Base-by-base conservation (phyloP, 2,113 vertebrate genomes). In the Aspidoscelis tigris region DNA sequence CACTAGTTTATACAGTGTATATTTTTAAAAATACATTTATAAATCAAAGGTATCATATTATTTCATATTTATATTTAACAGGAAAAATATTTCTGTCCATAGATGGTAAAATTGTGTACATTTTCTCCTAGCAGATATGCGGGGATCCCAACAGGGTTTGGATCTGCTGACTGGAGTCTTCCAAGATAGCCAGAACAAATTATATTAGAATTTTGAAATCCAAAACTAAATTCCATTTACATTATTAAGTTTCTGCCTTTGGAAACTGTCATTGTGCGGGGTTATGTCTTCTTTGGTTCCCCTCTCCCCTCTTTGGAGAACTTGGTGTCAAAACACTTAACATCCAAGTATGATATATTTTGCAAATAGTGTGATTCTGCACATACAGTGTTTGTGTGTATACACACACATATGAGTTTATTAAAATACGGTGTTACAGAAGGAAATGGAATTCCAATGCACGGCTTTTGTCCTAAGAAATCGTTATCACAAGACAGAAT, bases 401-500 rank as follows among this genome's bases (percentile, higher is more conserved):
- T 69, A 69, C 20, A 5, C 33, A 18, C 22, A 55, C 33, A 41
- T 16, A 82, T 73, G 84, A 84, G 93, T 91, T 92, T 93, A 93
- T 94, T 89, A 93, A 93, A 89, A 83, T 86, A 84, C 87, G n/a
- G 55, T 24, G 55, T 80, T 76, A 87, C 89, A 84, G 91, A 90
- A 91, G 94, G 94, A 95, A 88, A 89, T 53, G 84, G 92, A 90
- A 94, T 94, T 92, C 93, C 91, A 81, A 85, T 16, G 85, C 88
- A 88, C 90, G 90, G 79, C 85, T 89, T 77, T 87, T 93, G 92
- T 92, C 88, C 95, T 94, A 93, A 95, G 94, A 92, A 93, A 95
- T 96, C 94, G 91, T 95, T 95, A 94, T 89, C 89, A 81, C 92
- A 89, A 94, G 95, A 93, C 93, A 91, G 89, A 92, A 82, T 90